These are phyloP conservation scores for Macroglossus sobrinus DNA, from an alignment of 2,113 vertebrate species.

Conservation along the genomic window DNA sequence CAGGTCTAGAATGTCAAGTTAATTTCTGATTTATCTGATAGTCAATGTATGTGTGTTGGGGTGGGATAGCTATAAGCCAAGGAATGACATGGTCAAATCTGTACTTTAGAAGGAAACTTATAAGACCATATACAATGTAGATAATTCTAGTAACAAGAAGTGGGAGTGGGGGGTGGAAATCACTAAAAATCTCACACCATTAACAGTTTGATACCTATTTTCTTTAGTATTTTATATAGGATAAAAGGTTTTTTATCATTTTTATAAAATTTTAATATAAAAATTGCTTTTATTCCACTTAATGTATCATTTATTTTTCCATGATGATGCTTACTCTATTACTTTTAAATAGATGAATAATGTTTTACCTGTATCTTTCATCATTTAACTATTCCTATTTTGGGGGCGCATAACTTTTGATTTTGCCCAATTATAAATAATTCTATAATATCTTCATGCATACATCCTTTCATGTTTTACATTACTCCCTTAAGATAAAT, in stretches of 20 bases:
- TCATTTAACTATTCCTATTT: background rate
- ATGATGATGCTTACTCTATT: background rate
- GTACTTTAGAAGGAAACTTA: background rate
- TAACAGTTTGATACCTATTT: background rate
- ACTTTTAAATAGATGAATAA: background rate
- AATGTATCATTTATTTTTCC: background rate
- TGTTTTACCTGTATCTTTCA: background rate
- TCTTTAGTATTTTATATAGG: background rate
- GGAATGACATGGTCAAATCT: conserved; percentile 5
- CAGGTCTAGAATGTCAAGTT: background rate
- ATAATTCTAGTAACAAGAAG: background rate
- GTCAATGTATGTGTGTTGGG: background rate
- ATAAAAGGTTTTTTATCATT: background rate
- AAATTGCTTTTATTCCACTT: conserved; percentile 23
- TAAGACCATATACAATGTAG: background rate
- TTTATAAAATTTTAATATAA: background rate
- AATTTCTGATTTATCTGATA: background rate
- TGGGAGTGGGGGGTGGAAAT: background rate
- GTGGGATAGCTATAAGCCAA: conserved; percentile 11
- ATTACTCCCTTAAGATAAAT: conserved; percentile 7
- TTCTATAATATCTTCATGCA: conserved; percentile 15
- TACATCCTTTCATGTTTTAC: conserved; percentile 3
- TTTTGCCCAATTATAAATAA: conserved; percentile 27
- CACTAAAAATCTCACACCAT: background rate
- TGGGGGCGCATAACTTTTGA: background rate